Percentiles rank a stretch among this genome's conserved stretches.
Conservation (phyloP, 53 echinoderm and acorn worm genomes). For the Mesocentrotus franciscanus region DNA sequence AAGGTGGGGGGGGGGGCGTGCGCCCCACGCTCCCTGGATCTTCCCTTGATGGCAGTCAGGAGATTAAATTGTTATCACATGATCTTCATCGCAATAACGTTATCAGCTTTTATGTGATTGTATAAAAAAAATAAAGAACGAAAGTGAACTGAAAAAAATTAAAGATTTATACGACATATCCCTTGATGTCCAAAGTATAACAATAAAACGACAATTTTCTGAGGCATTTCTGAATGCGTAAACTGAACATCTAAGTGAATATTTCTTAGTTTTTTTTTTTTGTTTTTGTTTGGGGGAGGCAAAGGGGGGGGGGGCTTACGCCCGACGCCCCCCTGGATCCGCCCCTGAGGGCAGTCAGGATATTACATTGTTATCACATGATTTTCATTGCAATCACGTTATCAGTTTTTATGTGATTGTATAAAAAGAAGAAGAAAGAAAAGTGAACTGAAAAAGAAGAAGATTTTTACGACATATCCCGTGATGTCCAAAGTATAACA, state of each 20-base stretch:
- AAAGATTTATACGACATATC: neutral
- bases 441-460: neutral
- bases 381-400: neutral
- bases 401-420: too few species aligned
- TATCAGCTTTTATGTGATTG: neutral
- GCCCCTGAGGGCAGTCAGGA: too few species aligned
- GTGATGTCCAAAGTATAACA: constrained; percentile 7
- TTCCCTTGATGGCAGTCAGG: neutral
- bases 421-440: neutral
- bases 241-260: too few species aligned
- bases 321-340: too few species aligned
- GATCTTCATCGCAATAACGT: neutral
- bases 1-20: too few species aligned
- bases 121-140: neutral
- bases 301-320: too few species aligned
- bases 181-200: constrained; percentile 9
- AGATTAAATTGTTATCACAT: neutral
- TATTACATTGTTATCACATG: neutral
- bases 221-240: too few species aligned
- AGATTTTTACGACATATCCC: neutral
- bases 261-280: too few species aligned
- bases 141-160: neutral
- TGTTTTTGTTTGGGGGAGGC: too few species aligned
- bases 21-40: too few species aligned
- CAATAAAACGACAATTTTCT: neutral